A percentile compares a stretch with the other conserved stretches of the same genome.
Conservation (phyloP, 2,888 invertebrate genomes). For the Corbicula japonica region DNA sequence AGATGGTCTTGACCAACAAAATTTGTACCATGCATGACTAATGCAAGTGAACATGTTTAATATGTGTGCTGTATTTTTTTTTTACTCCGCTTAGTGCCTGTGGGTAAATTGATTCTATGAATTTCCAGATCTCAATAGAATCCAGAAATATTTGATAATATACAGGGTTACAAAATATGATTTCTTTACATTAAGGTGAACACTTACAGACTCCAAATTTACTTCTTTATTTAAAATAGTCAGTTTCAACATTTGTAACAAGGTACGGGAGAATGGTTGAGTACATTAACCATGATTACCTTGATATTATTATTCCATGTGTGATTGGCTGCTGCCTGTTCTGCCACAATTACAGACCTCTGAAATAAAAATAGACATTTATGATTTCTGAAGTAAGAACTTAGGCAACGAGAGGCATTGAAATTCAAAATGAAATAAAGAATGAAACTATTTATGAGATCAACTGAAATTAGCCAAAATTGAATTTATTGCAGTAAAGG, state of each 20-base stretch:
- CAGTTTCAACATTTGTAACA: no score
- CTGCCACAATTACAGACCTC: conserved; percentile 79
- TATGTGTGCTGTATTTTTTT: no score
- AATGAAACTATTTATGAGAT: no score
- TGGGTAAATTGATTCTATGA: neutral
- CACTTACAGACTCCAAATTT: neutral
- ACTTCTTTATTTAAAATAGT: neutral
- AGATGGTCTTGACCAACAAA: neutral
- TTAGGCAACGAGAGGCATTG: no score
- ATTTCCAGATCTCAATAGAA: neutral
- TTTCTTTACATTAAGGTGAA: neutral
- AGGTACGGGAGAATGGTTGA: neutral
- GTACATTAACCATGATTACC: conserved; percentile 53
- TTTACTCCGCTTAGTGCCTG: no score
- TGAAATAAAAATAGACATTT: conserved; percentile 51
- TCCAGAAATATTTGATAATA: neutral
- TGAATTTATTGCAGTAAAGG: no score
- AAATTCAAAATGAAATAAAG: no score
- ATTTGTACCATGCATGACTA: no score
- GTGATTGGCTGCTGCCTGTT: conserved; percentile 78
- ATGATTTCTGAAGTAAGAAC: no score
- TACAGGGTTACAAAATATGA: neutral
- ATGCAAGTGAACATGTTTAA: no score
- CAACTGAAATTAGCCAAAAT: no score
- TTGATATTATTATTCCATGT: conserved; percentile 76